phyloP scores from a whole-genome alignment of 2,888 invertebrate genomes.

The Acronicta leporina region DNA sequence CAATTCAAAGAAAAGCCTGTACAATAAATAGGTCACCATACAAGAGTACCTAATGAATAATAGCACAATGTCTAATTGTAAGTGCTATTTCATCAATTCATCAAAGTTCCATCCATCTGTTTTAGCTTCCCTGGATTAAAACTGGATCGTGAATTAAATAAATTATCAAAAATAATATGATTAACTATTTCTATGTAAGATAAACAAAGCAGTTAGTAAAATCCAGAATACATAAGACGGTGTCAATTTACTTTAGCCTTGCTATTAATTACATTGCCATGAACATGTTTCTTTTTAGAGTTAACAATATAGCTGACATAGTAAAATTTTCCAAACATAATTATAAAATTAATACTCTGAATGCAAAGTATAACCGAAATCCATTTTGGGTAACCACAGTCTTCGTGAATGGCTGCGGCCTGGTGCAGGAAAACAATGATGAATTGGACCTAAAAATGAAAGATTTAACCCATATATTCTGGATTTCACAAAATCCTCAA shows the following conservation, averaged over 20 bases:
- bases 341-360: conserved; percentile 45
- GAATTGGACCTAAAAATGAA: conserved; percentile 54
- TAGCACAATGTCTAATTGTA: too few species aligned
- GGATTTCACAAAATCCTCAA: too few species aligned
- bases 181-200: conserved; percentile 2
- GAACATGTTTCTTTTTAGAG: background rate
- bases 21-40: too few species aligned
- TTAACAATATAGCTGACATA: conserved; percentile 48
- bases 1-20: too few species aligned
- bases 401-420: conserved; percentile 24
- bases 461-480: background rate
- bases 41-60: too few species aligned
- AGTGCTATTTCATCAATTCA: too few species aligned
- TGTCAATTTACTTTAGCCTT: conserved; percentile 38
- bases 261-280: conserved; percentile 5
- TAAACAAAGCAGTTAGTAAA: conserved; percentile 5
- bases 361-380: conserved; percentile 24
- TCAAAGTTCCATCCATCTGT: too few species aligned
- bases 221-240: background rate
- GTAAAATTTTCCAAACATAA: conserved; percentile 61
- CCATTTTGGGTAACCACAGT: conserved; percentile 58
- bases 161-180: conserved; percentile 3
- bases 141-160: too few species aligned
- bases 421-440: conserved; percentile 55
- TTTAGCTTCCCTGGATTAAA: too few species aligned